phyloP scores from a whole-genome alignment of 2,113 vertebrate genomes.

The Lethenteron camtschaticum region DNA sequence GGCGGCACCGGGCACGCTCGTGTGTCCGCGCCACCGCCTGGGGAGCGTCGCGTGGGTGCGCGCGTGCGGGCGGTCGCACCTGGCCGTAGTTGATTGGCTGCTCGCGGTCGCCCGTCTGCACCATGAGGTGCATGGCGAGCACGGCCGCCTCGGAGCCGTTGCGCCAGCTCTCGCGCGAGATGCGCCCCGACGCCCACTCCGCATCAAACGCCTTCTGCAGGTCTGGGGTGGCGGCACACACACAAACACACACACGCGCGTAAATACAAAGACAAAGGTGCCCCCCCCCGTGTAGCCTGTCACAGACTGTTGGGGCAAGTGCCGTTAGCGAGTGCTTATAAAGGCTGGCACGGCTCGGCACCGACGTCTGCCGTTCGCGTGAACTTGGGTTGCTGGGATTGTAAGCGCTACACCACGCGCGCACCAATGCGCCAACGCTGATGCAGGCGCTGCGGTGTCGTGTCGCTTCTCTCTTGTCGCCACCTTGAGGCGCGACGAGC shows the following conservation, averaged over 20 bases:
- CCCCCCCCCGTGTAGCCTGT: not conserved
- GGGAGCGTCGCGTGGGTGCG: no score
- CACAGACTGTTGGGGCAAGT: not conserved
- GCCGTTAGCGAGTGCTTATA: no score
- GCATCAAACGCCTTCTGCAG: constrained; percentile 81
- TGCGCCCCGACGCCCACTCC: constrained; percentile 69
- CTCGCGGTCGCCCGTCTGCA: constrained; percentile 69
- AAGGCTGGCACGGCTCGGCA: no score
- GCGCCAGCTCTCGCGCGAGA: constrained; percentile 56
- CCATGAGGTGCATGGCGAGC: constrained; percentile 79
- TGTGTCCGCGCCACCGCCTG: no score
- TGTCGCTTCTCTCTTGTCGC: no score
- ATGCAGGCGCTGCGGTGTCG: no score
- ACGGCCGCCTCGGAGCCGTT: constrained; percentile 79
- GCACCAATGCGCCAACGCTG: no score
- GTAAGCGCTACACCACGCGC: no score
- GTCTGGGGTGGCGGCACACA: constrained; percentile 26
- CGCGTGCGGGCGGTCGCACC: constrained; percentile 20
- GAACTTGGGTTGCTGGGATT: no score
- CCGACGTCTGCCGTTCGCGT: no score
- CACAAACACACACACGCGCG: constrained; percentile 7
- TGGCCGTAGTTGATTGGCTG: constrained; percentile 64
- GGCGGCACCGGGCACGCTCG: no score
- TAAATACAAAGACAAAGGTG: not conserved
- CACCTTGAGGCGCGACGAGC: no score